Conservation (phyloP, 2,113 vertebrate genomes). For the Psammodynastes pulverulentus region DNA sequence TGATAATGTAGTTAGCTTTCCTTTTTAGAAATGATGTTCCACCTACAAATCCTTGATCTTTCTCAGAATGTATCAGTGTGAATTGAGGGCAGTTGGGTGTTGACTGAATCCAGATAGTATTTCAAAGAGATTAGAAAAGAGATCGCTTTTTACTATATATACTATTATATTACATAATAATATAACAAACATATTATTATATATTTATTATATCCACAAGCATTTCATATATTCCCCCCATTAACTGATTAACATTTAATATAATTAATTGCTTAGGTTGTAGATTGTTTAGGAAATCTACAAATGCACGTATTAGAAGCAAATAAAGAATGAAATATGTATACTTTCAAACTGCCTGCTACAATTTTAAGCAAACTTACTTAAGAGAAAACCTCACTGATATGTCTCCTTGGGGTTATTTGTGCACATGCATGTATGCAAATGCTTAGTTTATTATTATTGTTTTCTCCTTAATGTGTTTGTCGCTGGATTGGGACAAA, state of each 20-base stretch:
- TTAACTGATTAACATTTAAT: neutral
- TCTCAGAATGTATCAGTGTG: neutral
- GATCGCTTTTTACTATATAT: neutral
- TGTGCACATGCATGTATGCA: neutral
- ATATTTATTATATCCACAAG: neutral
- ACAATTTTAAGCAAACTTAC: neutral
- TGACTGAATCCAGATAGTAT: neutral
- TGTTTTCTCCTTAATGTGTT: neutral
- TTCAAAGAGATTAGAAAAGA: neutral
- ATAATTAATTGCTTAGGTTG: neutral
- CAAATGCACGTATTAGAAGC: neutral
- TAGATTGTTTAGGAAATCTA: neutral
- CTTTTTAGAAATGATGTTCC: constrained; percentile 8
- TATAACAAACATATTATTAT: neutral
- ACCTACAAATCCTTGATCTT: neutral
- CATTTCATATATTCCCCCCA: neutral
- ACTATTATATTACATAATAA: neutral
- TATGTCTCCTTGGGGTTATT: neutral
- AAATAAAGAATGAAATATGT: neutral
- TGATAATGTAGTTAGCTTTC: neutral
- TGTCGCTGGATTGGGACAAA: neutral
- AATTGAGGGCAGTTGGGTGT: neutral
- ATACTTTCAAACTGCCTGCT: neutral
- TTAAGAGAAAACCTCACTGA: neutral
- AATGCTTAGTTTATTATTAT: neutral